Evolutionary conservation across 92 coral and sea anemone genomes (phyloP), one percentile per base, ranked within the genome.

Genomic region (Siderastrea siderea): DNA sequence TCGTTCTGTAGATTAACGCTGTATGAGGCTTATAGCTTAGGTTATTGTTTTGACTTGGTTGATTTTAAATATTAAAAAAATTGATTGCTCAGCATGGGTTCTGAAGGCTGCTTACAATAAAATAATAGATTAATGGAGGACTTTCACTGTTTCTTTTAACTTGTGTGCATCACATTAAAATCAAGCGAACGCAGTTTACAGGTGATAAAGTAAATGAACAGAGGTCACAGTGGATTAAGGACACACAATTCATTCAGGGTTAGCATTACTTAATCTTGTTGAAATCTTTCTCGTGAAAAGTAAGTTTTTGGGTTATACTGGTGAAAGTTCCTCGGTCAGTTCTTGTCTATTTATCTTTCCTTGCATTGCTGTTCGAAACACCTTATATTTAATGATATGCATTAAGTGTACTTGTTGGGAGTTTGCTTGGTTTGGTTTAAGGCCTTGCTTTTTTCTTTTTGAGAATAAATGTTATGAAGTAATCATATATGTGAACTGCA

Each of bases 31-130:
- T 12, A 45, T 13, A 48, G 43, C 70, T 68, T 14, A 11, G 77
- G 67, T 12, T 19, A 70, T 82, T 70, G 67, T 70, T 58, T 1
- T 69, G 68, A 60, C 57, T 62, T 46, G 51, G 50, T 71, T 38
- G 58, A 47, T 13, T 45, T n/a, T 44, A 82, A 82, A 82, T 82
- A 70, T 57, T 47, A 26, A 58, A 80, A 80, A 50, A 68, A 57
- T 44, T 69, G 68, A 81, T 81, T 57, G 19, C 77, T 43, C 59
- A 38, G 75, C 50, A 44, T 66, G 85, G 65, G 19, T 80, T 19
- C 47, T 17, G 64, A 43, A 61, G 71, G 64, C 47, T 71, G 67
- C 55, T 59, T 60, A 47, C n/a, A 13, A 72, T 72, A 73, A 60
- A 83, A 61, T 57, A 72, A 82, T 69, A 54, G 58, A 55, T 70